Evolutionary conservation across 2,797 vertebrate species (phyloP).

Genomic region (Morus bassanus): DNA sequence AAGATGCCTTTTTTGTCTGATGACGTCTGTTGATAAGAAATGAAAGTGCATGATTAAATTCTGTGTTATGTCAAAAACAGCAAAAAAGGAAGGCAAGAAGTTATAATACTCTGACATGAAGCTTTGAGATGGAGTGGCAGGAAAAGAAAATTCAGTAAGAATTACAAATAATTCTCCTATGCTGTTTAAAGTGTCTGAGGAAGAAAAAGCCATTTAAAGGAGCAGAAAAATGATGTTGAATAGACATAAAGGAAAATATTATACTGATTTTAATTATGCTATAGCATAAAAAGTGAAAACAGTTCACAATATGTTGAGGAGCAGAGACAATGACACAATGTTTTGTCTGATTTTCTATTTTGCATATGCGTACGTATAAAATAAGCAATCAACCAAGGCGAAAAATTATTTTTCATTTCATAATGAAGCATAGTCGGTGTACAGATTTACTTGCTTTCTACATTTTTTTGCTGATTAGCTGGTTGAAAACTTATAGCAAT

Average conservation of each 20-base stretch:
- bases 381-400: background rate
- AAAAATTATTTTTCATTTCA: background rate
- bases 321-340: background rate
- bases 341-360: background rate
- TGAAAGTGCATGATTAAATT: background rate
- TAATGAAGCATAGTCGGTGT: background rate
- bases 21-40: background rate
- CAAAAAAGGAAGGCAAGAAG: background rate
- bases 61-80: background rate
- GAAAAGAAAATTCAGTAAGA: background rate
- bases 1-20: background rate
- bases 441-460: background rate
- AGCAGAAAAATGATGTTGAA: background rate
- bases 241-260: background rate
- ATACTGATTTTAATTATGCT: background rate
- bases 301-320: background rate
- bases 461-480: background rate
- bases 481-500: background rate
- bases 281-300: background rate
- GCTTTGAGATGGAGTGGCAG: background rate
- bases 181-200: background rate
- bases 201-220: background rate
- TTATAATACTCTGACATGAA: background rate
- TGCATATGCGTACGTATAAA: background rate
- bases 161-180: background rate